phyloP scores from a whole-genome alignment of 2,113 vertebrate species.

The Tragelaphus buxtoni region DNA sequence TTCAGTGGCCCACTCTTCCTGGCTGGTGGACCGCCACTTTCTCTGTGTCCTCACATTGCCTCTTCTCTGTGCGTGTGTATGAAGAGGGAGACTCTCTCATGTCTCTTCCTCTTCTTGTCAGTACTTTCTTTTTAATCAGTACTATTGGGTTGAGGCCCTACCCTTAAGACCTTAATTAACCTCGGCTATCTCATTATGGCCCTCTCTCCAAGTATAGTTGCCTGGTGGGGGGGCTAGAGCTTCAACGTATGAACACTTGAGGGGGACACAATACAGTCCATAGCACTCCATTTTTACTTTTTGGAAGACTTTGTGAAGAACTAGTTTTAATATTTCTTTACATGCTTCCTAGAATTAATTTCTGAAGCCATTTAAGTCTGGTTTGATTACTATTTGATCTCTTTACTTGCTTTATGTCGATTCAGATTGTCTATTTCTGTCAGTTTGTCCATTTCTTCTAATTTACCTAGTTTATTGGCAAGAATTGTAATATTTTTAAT shows the following conservation, averaged over 20 bases:
- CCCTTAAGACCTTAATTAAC: neutral
- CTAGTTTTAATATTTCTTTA: neutral
- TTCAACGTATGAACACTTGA: neutral
- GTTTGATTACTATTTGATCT: neutral
- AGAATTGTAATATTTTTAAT: neutral
- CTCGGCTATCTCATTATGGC: neutral
- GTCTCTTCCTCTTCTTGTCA: neutral
- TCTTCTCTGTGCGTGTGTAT: neutral
- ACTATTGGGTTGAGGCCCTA: neutral
- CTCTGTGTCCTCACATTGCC: neutral
- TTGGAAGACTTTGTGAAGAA: neutral
- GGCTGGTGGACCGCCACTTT: neutral
- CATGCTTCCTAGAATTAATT: neutral
- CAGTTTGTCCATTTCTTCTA: neutral
- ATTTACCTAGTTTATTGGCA: neutral
- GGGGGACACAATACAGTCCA: neutral
- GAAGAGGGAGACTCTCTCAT: no score
- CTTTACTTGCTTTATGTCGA: neutral
- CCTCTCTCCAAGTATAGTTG: neutral
- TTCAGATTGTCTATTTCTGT: neutral
- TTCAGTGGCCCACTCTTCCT: neutral
- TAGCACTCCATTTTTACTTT: neutral
- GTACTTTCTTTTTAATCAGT: neutral
- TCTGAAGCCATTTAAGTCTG: neutral
- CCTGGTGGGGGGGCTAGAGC: fast-evolving